phyloP scores from a whole-genome alignment of 2,888 invertebrate genomes.

The Kuschelorhynchus macadamiae region DNA sequence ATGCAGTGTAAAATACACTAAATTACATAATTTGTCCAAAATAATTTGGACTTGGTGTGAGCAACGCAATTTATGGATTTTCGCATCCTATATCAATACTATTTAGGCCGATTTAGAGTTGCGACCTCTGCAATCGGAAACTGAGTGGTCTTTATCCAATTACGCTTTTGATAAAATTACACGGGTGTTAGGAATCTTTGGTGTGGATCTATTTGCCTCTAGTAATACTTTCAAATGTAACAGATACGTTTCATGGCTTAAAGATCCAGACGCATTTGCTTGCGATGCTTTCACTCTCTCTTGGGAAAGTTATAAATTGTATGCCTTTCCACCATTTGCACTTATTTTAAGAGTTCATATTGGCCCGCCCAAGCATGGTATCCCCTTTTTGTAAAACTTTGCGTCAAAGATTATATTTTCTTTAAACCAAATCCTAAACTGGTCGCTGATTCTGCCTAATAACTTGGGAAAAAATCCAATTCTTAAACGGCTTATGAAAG shows the following conservation, averaged over 20 bases:
- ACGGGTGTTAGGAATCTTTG: constrained; percentile 17
- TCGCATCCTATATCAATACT: neutral
- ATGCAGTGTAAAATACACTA: constrained; percentile 37
- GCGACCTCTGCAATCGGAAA: constrained; percentile 18
- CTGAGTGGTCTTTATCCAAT: constrained; percentile 40
- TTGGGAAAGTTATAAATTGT: constrained; percentile 42
- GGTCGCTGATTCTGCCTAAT: constrained; percentile 46
- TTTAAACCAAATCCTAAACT: constrained; percentile 29
- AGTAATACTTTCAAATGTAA: constrained; percentile 40
- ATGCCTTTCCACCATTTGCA: constrained; percentile 51
- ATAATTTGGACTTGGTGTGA: constrained; percentile 50
- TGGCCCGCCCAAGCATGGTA: constrained; percentile 42
- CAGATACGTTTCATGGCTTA: constrained; percentile 43
- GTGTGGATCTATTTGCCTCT: constrained; percentile 48
- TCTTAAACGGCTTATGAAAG: constrained; percentile 55
- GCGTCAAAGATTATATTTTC: constrained; percentile 8
- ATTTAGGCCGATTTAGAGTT: constrained; percentile 39
- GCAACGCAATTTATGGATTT: constrained; percentile 34
- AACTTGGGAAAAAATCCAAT: constrained; percentile 45
- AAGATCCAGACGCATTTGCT: constrained; percentile 40
- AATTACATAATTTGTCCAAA: constrained; percentile 25
- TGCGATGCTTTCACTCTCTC: constrained; percentile 47
- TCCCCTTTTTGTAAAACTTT: constrained; percentile 32
- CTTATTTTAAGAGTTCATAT: constrained; percentile 29
- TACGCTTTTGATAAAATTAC: constrained; percentile 24